A percentile compares a stretch with the other conserved stretches of the same genome.
Conservation (phyloP, 2,888 invertebrate species). For the Steinernema carpocapsae region DNA sequence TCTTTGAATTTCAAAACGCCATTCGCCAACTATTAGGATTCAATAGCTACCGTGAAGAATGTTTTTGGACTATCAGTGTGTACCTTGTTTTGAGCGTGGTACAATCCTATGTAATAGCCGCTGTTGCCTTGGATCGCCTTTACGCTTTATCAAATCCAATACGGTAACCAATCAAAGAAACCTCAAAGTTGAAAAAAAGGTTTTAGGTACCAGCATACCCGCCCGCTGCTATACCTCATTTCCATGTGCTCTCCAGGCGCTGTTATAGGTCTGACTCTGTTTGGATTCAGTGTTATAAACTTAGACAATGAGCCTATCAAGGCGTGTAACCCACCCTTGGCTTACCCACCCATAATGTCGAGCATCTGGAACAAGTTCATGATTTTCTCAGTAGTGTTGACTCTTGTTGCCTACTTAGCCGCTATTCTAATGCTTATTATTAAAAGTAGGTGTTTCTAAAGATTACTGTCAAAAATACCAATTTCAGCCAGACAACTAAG, state of each 20-base stretch:
- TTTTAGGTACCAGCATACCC: not conserved
- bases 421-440: not conserved
- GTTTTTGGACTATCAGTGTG: not conserved
- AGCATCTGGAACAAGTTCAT: not conserved
- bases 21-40: not conserved
- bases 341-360: not conserved
- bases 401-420: not conserved
- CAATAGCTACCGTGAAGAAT: not conserved
- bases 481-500: too few species aligned
- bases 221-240: not conserved
- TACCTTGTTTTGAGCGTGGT: not conserved
- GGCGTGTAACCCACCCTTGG: not conserved
- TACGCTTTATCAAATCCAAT: not conserved
- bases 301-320: not conserved
- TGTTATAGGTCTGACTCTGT: not conserved
- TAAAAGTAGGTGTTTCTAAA: constrained; percentile 10
- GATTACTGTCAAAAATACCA: too few species aligned
- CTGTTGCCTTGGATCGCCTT: not conserved
- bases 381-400: not conserved
- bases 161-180: not conserved
- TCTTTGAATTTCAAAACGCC: not conserved
- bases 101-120: not conserved
- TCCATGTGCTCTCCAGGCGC: not conserved
- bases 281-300: not conserved
- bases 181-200: not conserved